A percentile compares a stretch with the other conserved stretches of the same genome.
Evolutionary conservation across 2,113 vertebrate species (phyloP).

Genomic region (Tragelaphus scriptus): DNA sequence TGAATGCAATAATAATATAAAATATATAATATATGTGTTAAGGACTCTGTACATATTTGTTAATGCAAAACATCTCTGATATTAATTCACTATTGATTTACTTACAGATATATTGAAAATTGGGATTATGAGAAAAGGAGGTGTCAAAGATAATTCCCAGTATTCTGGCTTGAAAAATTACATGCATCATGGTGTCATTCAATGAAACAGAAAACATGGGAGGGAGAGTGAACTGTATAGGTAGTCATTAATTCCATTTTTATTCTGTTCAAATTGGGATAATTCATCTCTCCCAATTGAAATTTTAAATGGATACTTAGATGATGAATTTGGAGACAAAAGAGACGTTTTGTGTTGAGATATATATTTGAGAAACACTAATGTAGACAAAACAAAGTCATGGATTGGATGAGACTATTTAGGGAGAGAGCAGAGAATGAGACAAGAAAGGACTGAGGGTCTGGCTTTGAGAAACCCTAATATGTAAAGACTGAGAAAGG

Average conservation of each 20-base stretch:
- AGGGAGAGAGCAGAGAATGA: background rate
- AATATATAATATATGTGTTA: background rate
- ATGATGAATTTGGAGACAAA: background rate
- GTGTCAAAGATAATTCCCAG: background rate
- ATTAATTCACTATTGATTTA: background rate
- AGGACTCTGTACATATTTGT: background rate
- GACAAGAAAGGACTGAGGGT: background rate
- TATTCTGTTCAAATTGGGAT: conserved; percentile 15
- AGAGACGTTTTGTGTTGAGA: background rate
- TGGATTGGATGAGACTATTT: background rate
- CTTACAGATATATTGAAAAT: background rate
- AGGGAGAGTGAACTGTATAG: background rate
- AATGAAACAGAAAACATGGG: background rate
- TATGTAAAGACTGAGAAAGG: background rate
- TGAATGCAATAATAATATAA: background rate
- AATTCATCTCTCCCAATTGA: background rate
- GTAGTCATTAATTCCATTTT: background rate
- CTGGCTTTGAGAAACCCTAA: background rate
- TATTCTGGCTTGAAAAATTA: background rate
- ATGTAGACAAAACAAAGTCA: background rate
- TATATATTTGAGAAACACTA: background rate
- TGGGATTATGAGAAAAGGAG: background rate
- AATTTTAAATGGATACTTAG: background rate
- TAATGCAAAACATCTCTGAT: conserved; percentile 2
- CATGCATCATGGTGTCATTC: background rate